These are phyloP conservation scores for Tiaroga cobitis DNA, from an alignment of 2,797 vertebrate species.

Conservation along the genomic window DNA sequence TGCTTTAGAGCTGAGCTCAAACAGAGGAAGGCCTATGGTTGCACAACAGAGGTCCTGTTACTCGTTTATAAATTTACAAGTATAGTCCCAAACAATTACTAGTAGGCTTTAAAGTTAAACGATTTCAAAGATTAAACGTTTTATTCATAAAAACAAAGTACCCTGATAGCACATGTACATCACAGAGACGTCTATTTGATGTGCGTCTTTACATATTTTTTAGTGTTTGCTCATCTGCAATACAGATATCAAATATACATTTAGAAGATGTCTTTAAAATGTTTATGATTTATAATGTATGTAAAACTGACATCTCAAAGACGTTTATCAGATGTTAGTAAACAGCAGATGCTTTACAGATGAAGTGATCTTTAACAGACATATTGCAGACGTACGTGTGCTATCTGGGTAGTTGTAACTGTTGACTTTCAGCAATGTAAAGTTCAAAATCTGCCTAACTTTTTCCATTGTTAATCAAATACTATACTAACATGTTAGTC, in stretches of 20 bases:
- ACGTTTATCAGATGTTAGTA: not conserved
- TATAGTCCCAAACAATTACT: not conserved
- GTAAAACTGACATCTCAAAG: not conserved
- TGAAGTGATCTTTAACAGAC: not conserved
- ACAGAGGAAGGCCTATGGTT: slow-evolving; percentile 60
- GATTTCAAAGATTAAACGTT: too few relatives aligned
- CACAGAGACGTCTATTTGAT: not conserved
- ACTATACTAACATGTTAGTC: not conserved
- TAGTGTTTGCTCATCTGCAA: not conserved
- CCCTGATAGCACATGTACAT: not conserved
- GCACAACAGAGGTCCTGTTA: slow-evolving; percentile 6
- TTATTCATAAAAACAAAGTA: too few relatives aligned
- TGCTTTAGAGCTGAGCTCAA: slow-evolving; percentile 59
- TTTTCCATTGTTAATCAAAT: not conserved
- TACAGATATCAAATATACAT: not conserved
- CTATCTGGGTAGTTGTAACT: not conserved
- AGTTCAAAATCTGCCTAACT: not conserved
- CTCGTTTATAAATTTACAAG: not conserved
- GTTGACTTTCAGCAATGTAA: not conserved
- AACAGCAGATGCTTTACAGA: not conserved
- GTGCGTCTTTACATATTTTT: not conserved
- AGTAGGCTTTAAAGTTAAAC: too few relatives aligned
- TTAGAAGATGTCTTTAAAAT: not conserved
- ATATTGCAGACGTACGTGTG: not conserved
- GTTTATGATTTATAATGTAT: not conserved